Conservation (phyloP, 1,140 invertebrate genomes). For the Nylanderia fulva region DNA sequence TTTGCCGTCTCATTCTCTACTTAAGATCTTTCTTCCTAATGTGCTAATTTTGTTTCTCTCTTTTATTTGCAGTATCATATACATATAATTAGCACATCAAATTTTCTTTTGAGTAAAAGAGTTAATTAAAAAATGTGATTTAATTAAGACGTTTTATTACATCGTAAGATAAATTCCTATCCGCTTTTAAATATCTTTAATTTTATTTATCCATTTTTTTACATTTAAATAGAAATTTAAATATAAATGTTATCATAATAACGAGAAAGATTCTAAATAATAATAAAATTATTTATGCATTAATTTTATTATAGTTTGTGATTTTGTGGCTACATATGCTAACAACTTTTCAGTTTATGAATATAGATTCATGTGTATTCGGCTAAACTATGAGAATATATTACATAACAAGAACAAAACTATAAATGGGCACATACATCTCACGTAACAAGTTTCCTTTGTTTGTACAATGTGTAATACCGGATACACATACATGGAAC, state of each 20-base stretch:
- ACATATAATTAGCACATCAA: not conserved
- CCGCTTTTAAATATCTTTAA: not conserved
- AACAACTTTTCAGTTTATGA: conserved; percentile 9
- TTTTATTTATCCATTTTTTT: not conserved
- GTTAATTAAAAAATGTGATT: not conserved
- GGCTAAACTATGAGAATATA: not conserved
- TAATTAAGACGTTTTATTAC: not conserved
- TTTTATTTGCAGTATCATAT: not conserved
- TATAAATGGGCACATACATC: conserved; percentile 4
- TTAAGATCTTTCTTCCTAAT: not conserved
- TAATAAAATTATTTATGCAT: not conserved
- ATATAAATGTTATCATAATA: not conserved
- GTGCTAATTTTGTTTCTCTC: not conserved
- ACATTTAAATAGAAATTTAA: not conserved
- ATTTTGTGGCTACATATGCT: not conserved
- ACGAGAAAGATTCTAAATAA: not conserved
- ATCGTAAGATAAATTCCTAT: not conserved
- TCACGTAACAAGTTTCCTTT: conserved; percentile 14
- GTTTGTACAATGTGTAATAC: not conserved
- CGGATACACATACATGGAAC: conserved; percentile 19
- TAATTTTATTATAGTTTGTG: not conserved
- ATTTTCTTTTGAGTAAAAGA: not conserved
- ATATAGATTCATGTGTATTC: conserved; percentile 9
- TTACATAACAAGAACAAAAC: conserved; percentile 10
- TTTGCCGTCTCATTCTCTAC: too few relatives aligned